A percentile compares a stretch with the other conserved stretches of the same genome.
Evolutionary conservation across 1,140 invertebrate species (phyloP).

Genomic region (Cataglyphis hispanica): DNA sequence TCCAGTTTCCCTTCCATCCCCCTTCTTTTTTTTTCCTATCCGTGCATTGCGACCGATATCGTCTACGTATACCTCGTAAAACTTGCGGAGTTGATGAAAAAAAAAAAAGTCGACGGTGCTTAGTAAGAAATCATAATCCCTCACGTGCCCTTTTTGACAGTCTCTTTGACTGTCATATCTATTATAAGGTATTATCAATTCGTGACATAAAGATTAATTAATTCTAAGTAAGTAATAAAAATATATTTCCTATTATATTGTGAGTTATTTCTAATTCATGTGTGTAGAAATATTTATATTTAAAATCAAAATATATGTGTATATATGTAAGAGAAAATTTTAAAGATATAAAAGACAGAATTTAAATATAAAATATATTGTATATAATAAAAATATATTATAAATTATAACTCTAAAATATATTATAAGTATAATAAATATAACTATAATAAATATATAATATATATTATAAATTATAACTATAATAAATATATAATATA

Average conservation of each 20-base stretch:
- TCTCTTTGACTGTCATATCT: neutral
- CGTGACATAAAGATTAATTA: neutral
- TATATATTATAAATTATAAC: no score
- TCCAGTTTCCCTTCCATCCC: slow-evolving; percentile 71
- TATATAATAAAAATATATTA: no score
- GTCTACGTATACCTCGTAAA: slow-evolving; percentile 73
- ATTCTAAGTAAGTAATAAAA: neutral
- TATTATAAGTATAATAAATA: no score
- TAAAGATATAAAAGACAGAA: neutral
- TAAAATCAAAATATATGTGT: neutral
- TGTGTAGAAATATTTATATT: neutral
- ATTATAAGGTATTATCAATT: neutral
- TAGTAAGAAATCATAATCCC: slow-evolving; percentile 20
- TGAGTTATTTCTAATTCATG: neutral
- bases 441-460: no score
- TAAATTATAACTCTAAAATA: no score
- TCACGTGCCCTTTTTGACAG: neutral
- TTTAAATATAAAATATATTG: no score
- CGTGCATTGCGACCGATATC: slow-evolving; percentile 76
- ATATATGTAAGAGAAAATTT: neutral
- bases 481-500: no score
- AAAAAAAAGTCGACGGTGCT: slow-evolving; percentile 38
- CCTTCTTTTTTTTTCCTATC: slow-evolving; percentile 46
- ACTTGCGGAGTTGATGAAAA: slow-evolving; percentile 57
- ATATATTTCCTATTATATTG: neutral